A percentile compares a stretch with the other conserved stretches of the same genome.
Conservation (phyloP, 2,888 invertebrate species). For the Dusona sp. region DNA sequence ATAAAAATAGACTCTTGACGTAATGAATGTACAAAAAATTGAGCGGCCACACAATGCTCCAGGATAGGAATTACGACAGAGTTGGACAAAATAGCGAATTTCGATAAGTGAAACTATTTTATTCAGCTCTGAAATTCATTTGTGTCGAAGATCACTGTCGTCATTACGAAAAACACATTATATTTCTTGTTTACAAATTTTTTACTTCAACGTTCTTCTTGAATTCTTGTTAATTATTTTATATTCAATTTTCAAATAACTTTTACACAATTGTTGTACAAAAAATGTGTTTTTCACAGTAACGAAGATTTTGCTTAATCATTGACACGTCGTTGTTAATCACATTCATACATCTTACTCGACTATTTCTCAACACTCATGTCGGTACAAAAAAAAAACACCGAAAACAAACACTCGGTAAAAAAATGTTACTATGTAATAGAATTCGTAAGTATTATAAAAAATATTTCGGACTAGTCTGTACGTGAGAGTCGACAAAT, state of each 20-base stretch:
- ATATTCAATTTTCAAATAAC: background rate
- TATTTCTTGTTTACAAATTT: background rate
- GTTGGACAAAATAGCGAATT: slow-evolving; percentile 30
- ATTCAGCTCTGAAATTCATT: slow-evolving; percentile 27
- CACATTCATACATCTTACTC: slow-evolving; percentile 31
- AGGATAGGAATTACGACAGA: slow-evolving; percentile 32
- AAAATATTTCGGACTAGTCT: slow-evolving; percentile 66
- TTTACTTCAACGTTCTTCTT: background rate
- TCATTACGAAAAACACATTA: slow-evolving; percentile 5
- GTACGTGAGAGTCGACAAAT: slow-evolving; percentile 28
- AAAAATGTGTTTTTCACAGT: background rate
- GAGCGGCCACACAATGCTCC: slow-evolving; percentile 16
- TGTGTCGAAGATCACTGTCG: background rate
- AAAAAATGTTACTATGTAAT: slow-evolving; percentile 32
- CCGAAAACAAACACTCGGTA: slow-evolving; percentile 19
- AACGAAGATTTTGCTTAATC: background rate
- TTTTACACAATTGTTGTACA: background rate
- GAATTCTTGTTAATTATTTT: background rate
- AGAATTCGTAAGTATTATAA: slow-evolving; percentile 59
- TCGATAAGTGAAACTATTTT: slow-evolving; percentile 3
- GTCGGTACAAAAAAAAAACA: slow-evolving; percentile 26
- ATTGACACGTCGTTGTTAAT: background rate
- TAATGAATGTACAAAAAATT: slow-evolving; percentile 71
- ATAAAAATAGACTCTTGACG: slow-evolving; percentile 67
- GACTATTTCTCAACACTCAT: slow-evolving; percentile 10